Evolutionary conservation across 2,888 invertebrate species (phyloP).

Genomic region (Acrobasis suavella): DNA sequence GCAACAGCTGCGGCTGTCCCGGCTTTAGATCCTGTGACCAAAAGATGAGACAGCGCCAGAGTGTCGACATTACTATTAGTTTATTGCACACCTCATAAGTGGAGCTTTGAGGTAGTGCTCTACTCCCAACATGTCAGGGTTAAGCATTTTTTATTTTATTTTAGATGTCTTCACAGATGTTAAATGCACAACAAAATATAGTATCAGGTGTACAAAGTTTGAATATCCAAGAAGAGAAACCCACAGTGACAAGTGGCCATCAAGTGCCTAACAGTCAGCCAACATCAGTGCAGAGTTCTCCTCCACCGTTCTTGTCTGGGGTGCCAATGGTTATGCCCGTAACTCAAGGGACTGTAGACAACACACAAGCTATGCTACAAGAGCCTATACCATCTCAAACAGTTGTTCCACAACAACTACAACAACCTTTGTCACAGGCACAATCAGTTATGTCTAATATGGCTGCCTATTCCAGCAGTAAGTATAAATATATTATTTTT

Average conservation of each 20-base stretch:
- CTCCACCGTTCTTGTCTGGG: slow-evolving; percentile 75
- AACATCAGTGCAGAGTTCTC: slow-evolving; percentile 46
- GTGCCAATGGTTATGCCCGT: slow-evolving; percentile 79
- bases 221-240: slow-evolving; percentile 56
- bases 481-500: slow-evolving; percentile 44
- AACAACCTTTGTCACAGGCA: slow-evolving; percentile 54
- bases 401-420: slow-evolving; percentile 33
- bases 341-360: slow-evolving; percentile 36
- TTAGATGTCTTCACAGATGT: slow-evolving; percentile 49
- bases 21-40: too few relatives aligned
- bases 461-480: slow-evolving; percentile 76
- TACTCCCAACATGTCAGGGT: too few relatives aligned
- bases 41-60: too few relatives aligned
- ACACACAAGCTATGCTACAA: slow-evolving; percentile 17
- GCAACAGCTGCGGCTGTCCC: too few relatives aligned
- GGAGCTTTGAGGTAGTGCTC: too few relatives aligned
- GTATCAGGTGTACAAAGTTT: slow-evolving; percentile 55
- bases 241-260: slow-evolving; percentile 49
- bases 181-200: slow-evolving; percentile 46
- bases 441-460: slow-evolving; percentile 74
- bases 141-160: slow-evolving; percentile 36
- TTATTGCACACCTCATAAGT: too few relatives aligned
- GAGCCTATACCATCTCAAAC: slow-evolving; percentile 14
- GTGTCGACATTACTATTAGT: too few relatives aligned
- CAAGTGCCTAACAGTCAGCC: slow-evolving; percentile 43